A percentile compares a stretch with the other conserved stretches of the same genome.
Conservation (phyloP, 2,797 vertebrate species). For the Antrozous pallidus region DNA sequence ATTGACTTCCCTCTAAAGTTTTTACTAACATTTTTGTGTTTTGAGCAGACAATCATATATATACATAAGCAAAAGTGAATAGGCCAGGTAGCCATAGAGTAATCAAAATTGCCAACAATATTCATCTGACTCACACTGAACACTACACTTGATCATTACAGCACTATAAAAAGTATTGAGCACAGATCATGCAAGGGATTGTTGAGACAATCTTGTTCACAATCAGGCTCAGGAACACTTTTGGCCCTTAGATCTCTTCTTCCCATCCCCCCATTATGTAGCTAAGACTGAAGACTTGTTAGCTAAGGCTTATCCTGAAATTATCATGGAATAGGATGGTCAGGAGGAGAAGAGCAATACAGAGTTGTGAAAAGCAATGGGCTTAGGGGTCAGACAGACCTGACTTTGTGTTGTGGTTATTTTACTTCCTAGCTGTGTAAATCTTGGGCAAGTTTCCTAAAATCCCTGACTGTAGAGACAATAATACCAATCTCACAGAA, state of each 20-base stretch:
- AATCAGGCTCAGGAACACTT: not conserved
- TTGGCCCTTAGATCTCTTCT: not conserved
- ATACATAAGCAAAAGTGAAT: not conserved
- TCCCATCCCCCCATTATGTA: not conserved
- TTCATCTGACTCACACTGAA: not conserved
- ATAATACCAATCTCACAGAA: not conserved
- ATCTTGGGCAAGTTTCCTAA: not conserved
- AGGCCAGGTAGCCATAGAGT: not conserved
- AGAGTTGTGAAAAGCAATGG: not conserved
- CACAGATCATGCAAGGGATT: not conserved
- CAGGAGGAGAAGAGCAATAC: not conserved
- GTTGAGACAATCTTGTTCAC: not conserved
- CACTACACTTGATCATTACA: not conserved
- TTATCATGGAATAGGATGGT: not conserved
- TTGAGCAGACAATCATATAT: not conserved
- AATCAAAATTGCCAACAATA: not conserved
- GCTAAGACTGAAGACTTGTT: not conserved
- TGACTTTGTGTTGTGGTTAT: not conserved
- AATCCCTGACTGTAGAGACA: not conserved
- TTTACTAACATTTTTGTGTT: not conserved
- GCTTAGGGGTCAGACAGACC: not conserved
- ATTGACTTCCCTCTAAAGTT: not conserved
- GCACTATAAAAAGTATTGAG: not conserved
- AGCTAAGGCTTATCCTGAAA: not conserved
- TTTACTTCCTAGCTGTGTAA: not conserved